These are phyloP conservation scores for Octonoba sinensis DNA, from an alignment of 2,888 invertebrate species.

Conservation along the genomic window DNA sequence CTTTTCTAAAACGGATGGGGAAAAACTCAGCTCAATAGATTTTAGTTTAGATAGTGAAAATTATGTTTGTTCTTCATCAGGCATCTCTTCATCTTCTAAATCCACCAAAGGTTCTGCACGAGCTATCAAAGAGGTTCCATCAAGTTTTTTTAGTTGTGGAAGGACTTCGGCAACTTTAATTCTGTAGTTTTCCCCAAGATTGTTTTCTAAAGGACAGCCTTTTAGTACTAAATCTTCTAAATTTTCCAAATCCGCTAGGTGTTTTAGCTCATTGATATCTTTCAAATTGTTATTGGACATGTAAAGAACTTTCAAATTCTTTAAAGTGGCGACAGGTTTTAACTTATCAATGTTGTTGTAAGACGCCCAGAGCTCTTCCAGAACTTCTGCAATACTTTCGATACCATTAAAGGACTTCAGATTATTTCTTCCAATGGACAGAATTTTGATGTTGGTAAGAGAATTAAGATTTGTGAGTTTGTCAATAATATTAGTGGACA, in stretches of 20 bases:
- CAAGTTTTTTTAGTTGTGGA: constrained; percentile 52
- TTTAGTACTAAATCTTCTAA: constrained; percentile 83
- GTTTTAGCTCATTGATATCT: constrained; percentile 86
- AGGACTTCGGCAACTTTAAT: constrained; percentile 34
- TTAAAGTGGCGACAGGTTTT: constrained; percentile 86
- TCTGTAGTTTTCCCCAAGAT: constrained; percentile 37
- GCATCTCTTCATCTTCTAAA: too few species aligned
- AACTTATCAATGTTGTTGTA: constrained; percentile 93
- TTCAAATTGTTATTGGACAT: constrained; percentile 78
- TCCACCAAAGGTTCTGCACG: too few species aligned
- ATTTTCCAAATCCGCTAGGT: constrained; percentile 70
- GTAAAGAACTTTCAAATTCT: constrained; percentile 78
- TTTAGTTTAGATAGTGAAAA: too few species aligned
- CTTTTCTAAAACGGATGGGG: too few species aligned
- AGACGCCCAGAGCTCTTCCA: constrained; percentile 94
- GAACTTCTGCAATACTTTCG: constrained; percentile 86
- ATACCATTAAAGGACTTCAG: constrained; percentile 91
- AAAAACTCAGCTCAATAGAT: too few species aligned
- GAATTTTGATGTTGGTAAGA: constrained; percentile 84
- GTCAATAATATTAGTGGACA: constrained; percentile 95
- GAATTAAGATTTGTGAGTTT: constrained; percentile 87
- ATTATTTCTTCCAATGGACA: constrained; percentile 89
- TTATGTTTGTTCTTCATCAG: too few species aligned
- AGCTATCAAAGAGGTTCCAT: constrained; percentile 44
- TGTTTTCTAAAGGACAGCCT: constrained; percentile 74